Evolutionary conservation across 2,888 invertebrate species (phyloP).

Genomic region (Acholoe squamosa): DNA sequence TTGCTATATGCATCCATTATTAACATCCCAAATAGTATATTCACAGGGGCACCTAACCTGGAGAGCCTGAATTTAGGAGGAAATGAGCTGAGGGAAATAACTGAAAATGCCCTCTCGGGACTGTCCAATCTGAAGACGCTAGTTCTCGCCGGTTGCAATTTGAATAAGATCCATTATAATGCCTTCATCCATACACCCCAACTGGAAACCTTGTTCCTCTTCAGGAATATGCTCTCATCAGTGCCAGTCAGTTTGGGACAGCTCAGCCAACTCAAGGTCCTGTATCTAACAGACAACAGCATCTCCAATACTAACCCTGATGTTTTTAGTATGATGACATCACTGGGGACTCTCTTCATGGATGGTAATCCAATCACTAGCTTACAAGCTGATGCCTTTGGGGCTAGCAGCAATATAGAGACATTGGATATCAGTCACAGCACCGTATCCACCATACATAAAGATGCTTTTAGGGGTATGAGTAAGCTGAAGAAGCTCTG

Average conservation of each 20-base stretch:
- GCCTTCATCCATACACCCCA: neutral
- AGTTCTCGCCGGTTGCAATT: neutral
- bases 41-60: neutral
- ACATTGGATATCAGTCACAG: neutral
- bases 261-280: too few relatives aligned
- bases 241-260: neutral
- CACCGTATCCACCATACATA: neutral
- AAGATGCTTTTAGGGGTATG: neutral
- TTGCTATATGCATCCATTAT: neutral
- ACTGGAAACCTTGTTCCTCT: neutral
- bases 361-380: neutral
- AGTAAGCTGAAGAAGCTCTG: neutral
- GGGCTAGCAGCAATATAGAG: neutral
- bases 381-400: neutral
- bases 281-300: too few relatives aligned
- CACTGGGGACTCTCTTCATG: neutral
- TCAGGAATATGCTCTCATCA: neutral
- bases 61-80: conserved; percentile 8
- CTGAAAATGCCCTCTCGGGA: neutral
- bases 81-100: neutral
- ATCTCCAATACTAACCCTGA: neutral
- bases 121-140: neutral
- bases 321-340: neutral
- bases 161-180: neutral
- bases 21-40: neutral